phyloP scores from a whole-genome alignment of 2,888 invertebrate genomes.

The Philereme vetulata region DNA sequence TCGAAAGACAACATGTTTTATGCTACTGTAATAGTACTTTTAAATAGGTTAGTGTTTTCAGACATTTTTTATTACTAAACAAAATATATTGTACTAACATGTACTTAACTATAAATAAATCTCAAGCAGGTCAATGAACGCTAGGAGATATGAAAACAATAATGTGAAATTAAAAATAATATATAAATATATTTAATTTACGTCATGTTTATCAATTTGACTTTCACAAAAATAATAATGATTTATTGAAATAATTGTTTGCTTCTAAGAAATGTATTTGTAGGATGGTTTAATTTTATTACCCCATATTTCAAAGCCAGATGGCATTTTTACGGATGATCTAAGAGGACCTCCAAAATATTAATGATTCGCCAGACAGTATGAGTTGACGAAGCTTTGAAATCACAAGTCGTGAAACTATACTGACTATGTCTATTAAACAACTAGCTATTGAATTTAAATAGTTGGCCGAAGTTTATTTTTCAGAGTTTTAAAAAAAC shows the following conservation, averaged over 20 bases:
- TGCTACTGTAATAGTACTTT: too few relatives aligned
- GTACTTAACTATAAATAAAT: too few relatives aligned
- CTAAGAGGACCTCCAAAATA: slow-evolving; percentile 40
- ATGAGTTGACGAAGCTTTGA: slow-evolving; percentile 50
- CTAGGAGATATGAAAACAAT: too few relatives aligned
- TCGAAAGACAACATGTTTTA: not conserved
- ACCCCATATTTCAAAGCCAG: slow-evolving; percentile 36
- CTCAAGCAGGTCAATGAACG: too few relatives aligned
- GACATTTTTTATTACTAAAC: too few relatives aligned
- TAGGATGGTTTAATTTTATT: slow-evolving; percentile 33
- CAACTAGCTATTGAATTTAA: slow-evolving; percentile 15
- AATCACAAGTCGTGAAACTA: slow-evolving; percentile 54
- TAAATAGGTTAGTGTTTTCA: too few relatives aligned
- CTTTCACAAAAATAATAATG: too few relatives aligned
- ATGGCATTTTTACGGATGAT: slow-evolving; percentile 39
- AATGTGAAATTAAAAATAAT: too few relatives aligned
- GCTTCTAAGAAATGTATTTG: not conserved
- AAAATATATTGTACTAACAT: too few relatives aligned
- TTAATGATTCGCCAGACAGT: slow-evolving; percentile 53
- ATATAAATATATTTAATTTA: too few relatives aligned
- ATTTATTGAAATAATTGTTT: not conserved
- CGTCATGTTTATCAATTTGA: too few relatives aligned
- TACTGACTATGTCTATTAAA: slow-evolving; percentile 30
- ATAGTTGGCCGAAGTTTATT: slow-evolving; percentile 32
- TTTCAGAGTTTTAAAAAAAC: slow-evolving; percentile 32